Evolutionary conservation across 2,113 vertebrate species (phyloP).

Genomic region (Malurus melanocephalus): DNA sequence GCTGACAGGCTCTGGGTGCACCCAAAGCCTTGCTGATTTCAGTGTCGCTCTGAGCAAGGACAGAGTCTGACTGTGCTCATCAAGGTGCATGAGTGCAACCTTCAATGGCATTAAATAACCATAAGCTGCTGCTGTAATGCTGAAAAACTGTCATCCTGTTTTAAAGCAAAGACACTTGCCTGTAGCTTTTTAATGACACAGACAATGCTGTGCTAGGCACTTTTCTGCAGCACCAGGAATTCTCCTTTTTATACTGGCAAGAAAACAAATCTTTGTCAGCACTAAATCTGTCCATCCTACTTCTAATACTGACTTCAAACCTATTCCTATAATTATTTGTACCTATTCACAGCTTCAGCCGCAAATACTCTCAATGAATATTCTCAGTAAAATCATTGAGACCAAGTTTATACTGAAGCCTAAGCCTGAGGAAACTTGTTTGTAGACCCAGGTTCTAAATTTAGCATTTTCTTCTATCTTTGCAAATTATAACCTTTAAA

Average conservation of each 20-base stretch:
- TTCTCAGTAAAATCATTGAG: neutral
- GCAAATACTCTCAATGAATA: neutral
- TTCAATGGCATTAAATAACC: constrained; percentile 42
- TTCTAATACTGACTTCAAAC: neutral
- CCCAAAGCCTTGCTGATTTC: neutral
- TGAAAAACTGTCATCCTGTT: constrained; percentile 6
- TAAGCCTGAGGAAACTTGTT: neutral
- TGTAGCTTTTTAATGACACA: neutral
- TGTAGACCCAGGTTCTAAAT: neutral
- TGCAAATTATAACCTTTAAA: neutral
- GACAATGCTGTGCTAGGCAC: neutral
- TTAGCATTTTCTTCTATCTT: constrained; percentile 2
- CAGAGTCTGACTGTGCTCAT: neutral
- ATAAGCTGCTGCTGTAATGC: constrained; percentile 52
- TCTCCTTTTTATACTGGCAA: neutral
- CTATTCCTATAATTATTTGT: neutral
- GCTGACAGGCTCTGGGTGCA: neutral
- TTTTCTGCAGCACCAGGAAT: neutral
- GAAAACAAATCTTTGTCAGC: neutral
- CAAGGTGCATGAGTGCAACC: constrained; percentile 16
- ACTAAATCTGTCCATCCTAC: neutral
- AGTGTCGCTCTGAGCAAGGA: neutral
- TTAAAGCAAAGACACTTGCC: neutral
- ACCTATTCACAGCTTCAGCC: neutral
- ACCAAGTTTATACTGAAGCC: neutral